phyloP scores from a whole-genome alignment of 1,140 invertebrate species.

The Eueides isabella region DNA sequence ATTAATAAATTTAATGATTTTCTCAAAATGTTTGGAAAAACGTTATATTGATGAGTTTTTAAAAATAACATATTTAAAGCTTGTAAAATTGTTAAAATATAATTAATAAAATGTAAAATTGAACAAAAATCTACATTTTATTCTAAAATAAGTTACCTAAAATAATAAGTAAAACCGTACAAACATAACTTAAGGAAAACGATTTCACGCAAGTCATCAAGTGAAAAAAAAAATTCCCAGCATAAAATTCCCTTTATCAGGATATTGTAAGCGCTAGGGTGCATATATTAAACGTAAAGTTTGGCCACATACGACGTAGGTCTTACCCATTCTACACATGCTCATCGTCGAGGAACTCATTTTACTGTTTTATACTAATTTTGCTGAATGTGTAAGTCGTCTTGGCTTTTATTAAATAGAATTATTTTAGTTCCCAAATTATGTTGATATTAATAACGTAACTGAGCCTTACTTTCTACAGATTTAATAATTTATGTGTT shows the following conservation, averaged over 20 bases:
- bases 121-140: too few relatives aligned
- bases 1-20: too few relatives aligned
- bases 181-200: not conserved
- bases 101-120: too few relatives aligned
- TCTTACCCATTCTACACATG: not conserved
- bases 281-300: constrained; percentile 10
- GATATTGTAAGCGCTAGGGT: not conserved
- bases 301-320: constrained; percentile 3
- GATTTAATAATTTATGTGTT: too few relatives aligned
- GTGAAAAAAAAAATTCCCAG: not conserved
- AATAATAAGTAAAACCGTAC: not conserved
- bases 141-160: too few relatives aligned
- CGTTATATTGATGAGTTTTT: too few relatives aligned
- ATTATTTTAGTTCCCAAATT: not conserved
- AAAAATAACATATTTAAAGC: too few relatives aligned
- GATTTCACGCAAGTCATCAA: constrained; percentile 7
- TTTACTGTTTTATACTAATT: not conserved
- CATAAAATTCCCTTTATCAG: constrained; percentile 5
- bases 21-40: too few relatives aligned
- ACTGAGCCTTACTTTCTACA: too few relatives aligned
- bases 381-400: not conserved
- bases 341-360: not conserved
- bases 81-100: too few relatives aligned
- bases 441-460: too few relatives aligned
- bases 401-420: not conserved